These are phyloP conservation scores for Pocillopora grandis DNA, from an alignment of 92 coral and sea anemone genomes.

Conservation along the genomic window DNA sequence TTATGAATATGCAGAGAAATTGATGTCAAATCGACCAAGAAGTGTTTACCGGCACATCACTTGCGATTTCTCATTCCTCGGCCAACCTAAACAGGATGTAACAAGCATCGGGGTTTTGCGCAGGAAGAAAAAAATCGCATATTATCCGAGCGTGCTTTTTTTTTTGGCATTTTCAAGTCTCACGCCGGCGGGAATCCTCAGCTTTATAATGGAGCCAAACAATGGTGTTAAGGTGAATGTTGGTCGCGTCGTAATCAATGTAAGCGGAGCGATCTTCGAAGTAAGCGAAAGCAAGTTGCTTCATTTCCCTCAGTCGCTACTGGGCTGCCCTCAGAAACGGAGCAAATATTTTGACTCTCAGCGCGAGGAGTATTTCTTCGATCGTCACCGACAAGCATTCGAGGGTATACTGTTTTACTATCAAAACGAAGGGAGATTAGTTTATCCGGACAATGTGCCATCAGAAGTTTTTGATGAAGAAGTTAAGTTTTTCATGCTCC, in stretches of 20 bases:
- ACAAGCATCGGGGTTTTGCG: not conserved
- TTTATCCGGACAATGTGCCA: slow-evolving; percentile 85
- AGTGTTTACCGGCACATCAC: slow-evolving; percentile 5
- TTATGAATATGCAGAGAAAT: slow-evolving; percentile 21
- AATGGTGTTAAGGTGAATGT: not conserved
- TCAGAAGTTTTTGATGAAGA: slow-evolving; percentile 78
- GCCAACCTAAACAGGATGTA: not conserved
- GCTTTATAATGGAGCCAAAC: slow-evolving; percentile 27
- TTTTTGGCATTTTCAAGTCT: not conserved
- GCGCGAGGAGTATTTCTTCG: slow-evolving; percentile 78
- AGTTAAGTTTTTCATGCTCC: slow-evolving; percentile 78
- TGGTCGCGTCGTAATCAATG: slow-evolving; percentile 65
- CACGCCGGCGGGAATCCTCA: slow-evolving; percentile 9
- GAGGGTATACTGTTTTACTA: slow-evolving; percentile 87
- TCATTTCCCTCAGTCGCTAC: slow-evolving; percentile 73
- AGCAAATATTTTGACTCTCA: slow-evolving; percentile 64
- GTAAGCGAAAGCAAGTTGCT: slow-evolving; percentile 56
- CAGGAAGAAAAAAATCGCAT: not conserved
- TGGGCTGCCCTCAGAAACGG: slow-evolving; percentile 75
- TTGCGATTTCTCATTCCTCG: not conserved
- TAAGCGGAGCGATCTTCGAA: slow-evolving; percentile 87
- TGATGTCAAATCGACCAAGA: not conserved
- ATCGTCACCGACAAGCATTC: slow-evolving; percentile 90
- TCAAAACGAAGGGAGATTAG: slow-evolving; percentile 80
- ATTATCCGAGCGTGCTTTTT: not conserved